A percentile compares a stretch with the other conserved stretches of the same genome.
Conservation (phyloP, 2,797 vertebrate species). For the Hypotaenidia philippensis region DNA sequence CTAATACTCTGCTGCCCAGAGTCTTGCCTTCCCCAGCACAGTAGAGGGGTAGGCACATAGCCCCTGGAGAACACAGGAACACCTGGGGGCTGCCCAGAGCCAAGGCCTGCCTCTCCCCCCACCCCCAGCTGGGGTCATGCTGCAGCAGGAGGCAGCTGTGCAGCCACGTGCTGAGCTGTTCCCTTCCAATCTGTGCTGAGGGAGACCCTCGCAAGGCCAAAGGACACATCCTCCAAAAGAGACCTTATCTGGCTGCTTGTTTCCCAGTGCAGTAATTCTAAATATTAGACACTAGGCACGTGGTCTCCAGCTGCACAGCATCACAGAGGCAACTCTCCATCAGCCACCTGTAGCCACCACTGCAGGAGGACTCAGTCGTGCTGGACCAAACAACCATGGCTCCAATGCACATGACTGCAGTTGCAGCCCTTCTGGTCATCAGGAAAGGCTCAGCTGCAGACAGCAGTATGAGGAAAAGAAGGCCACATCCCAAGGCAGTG, state of each 20-base stretch:
- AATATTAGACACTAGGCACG: accelerated
- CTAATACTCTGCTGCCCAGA: background rate
- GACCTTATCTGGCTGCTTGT: background rate
- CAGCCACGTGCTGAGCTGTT: background rate
- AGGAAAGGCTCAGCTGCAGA: background rate
- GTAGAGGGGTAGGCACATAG: background rate
- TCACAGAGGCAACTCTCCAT: accelerated
- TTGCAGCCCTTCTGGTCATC: background rate
- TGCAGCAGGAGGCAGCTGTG: background rate
- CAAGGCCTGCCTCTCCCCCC: too few relatives aligned
- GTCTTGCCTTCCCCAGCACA: background rate
- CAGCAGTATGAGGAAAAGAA: background rate
- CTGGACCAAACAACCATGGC: accelerated
- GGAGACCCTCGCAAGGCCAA: background rate
- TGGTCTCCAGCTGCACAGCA: background rate
- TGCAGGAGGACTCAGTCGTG: background rate
- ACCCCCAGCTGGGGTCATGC: background rate
- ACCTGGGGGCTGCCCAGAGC: accelerated
- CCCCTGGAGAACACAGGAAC: accelerated
- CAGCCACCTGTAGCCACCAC: background rate
- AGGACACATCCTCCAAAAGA: background rate
- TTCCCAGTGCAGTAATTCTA: background rate
- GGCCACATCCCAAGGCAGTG: background rate
- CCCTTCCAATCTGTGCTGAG: background rate
- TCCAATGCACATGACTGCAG: accelerated